phyloP scores from a whole-genome alignment of 2,888 invertebrate genomes.

The Apeira syringaria region DNA sequence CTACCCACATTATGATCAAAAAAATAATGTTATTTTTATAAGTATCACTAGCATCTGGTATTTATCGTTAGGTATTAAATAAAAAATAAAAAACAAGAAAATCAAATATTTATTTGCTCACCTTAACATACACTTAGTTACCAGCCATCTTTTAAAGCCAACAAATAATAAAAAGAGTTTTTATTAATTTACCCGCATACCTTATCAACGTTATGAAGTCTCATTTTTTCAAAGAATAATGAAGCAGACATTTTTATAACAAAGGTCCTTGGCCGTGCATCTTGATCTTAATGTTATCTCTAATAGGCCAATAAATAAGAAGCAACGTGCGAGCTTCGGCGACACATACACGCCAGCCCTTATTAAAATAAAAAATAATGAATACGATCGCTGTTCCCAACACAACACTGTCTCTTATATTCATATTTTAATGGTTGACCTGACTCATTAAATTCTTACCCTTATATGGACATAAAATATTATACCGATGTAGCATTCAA shows the following conservation, averaged over 20 bases:
- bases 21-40: too few relatives aligned
- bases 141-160: too few relatives aligned
- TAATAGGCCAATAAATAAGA: constrained; percentile 83
- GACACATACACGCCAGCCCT: constrained; percentile 74
- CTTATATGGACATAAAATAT: constrained; percentile 32
- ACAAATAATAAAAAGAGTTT: too few relatives aligned
- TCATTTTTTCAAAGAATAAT: constrained; percentile 79
- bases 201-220: constrained; percentile 56
- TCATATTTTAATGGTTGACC: constrained; percentile 61
- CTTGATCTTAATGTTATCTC: constrained; percentile 83
- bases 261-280: constrained; percentile 84
- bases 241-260: constrained; percentile 83
- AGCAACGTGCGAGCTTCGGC: constrained; percentile 81
- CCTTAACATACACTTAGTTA: background rate
- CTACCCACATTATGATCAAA: too few relatives aligned
- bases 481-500: constrained; percentile 23
- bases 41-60: too few relatives aligned
- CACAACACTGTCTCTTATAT: constrained; percentile 64
- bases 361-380: constrained; percentile 76
- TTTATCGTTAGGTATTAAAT: too few relatives aligned
- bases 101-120: too few relatives aligned
- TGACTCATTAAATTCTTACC: constrained; percentile 48
- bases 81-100: too few relatives aligned
- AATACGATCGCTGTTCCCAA: constrained; percentile 65
- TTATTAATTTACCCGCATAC: too few relatives aligned